These are phyloP conservation scores for Agapornis roseicollis DNA, from an alignment of 2,113 vertebrate species.

Conservation along the genomic window DNA sequence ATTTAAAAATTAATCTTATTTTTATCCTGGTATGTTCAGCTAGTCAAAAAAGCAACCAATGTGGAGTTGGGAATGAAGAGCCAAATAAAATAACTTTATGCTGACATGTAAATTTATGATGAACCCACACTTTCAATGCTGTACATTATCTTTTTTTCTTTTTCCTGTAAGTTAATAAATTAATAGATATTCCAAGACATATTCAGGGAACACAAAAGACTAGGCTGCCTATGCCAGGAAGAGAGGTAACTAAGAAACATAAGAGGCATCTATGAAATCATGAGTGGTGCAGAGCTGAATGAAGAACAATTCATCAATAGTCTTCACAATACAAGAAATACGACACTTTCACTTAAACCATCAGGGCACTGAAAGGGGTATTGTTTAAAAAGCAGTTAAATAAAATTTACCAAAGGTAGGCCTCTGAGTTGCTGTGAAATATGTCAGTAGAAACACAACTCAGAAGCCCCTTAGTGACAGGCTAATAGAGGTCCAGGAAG, in stretches of 20 bases:
- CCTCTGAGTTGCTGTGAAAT: not conserved
- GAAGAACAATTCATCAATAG: not conserved
- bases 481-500: not conserved
- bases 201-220: not conserved
- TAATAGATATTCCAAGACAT: not conserved
- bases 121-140: not conserved
- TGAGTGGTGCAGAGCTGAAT: not conserved
- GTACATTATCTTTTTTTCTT: not conserved
- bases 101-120: not conserved
- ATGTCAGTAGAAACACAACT: not conserved
- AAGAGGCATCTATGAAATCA: not conserved
- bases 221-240: not conserved
- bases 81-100: not conserved
- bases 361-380: not conserved
- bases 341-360: not conserved
- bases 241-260: not conserved
- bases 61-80: not conserved
- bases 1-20: not conserved
- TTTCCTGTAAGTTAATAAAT: not conserved
- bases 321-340: not conserved
- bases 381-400: not conserved
- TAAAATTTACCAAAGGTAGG: not conserved
- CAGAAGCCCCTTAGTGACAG: not conserved
- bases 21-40: not conserved
- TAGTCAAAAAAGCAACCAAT: not conserved